Evolutionary conservation across 2,113 vertebrate genomes (phyloP).

Genomic region (Gila orcuttii): DNA sequence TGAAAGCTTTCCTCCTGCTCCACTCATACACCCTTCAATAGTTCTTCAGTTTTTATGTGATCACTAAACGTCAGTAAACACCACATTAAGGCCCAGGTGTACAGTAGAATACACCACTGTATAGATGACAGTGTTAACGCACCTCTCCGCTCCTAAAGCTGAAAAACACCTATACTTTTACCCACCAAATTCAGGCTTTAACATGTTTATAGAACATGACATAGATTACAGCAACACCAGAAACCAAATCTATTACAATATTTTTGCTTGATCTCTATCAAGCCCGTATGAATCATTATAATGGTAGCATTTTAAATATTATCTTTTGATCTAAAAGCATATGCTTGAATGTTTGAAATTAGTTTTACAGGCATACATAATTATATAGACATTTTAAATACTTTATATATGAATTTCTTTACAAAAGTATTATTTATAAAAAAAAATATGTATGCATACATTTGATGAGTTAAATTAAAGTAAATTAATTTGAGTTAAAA

Average conservation of each 20-base stretch:
- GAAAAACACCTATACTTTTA: background rate
- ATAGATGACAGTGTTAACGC: background rate
- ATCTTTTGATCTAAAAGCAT: background rate
- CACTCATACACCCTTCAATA: conserved; percentile 40
- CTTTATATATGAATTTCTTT: background rate
- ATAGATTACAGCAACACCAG: background rate
- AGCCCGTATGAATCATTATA: background rate
- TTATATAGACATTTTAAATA: background rate
- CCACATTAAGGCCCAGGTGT: background rate
- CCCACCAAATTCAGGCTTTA: background rate
- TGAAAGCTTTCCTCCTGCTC: conserved; percentile 33
- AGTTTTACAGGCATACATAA: background rate
- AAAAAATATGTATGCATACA: too few relatives aligned
- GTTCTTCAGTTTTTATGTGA: conserved; percentile 15
- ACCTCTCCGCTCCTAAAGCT: background rate
- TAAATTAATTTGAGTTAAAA: too few relatives aligned
- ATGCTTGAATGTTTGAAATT: background rate
- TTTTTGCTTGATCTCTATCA: background rate
- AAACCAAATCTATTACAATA: background rate
- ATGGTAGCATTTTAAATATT: background rate
- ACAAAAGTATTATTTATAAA: too few relatives aligned
- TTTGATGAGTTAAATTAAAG: too few relatives aligned
- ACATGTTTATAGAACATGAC: background rate
- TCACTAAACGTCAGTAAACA: conserved; percentile 28
- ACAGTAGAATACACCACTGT: too few relatives aligned